A percentile compares a stretch with the other conserved stretches of the same genome.
Conservation (phyloP, 2,797 vertebrate species). For the Lagorchestes hirsutus region DNA sequence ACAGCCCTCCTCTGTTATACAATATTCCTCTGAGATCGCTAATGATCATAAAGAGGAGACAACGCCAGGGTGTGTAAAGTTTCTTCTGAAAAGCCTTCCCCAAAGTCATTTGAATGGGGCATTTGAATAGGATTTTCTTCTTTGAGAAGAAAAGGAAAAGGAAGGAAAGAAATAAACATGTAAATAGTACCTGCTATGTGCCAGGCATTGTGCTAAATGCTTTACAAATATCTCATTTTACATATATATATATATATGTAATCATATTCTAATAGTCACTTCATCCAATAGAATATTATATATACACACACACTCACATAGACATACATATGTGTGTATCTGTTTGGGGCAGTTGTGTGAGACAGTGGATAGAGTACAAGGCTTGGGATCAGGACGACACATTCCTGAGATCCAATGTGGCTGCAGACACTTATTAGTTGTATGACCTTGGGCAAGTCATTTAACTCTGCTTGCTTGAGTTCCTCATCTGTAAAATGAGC, state of each 20-base stretch:
- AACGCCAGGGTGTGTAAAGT: not conserved
- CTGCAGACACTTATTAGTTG: not conserved
- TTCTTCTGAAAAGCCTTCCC: slow-evolving; percentile 49
- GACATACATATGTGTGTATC: too few species aligned
- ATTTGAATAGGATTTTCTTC: accelerated
- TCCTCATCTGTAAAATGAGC: not conserved
- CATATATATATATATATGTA: not conserved
- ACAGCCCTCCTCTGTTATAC: not conserved
- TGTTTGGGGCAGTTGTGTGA: too few species aligned
- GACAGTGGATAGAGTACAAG: too few species aligned
- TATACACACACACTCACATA: too few species aligned
- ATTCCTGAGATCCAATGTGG: not conserved
- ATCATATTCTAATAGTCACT: too few species aligned
- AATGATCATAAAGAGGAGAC: not conserved
- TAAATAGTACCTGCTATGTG: not conserved
- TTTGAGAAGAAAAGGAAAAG: accelerated
- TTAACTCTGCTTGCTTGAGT: not conserved
- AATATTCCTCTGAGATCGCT: slow-evolving; percentile 24
- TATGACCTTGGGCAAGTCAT: not conserved
- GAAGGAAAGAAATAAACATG: not conserved
- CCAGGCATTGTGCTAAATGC: not conserved
- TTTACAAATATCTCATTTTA: not conserved
- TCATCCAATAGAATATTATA: too few species aligned
- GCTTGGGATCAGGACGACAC: not conserved
- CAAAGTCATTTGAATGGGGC: not conserved